These are phyloP conservation scores for Tribolium castaneum DNA, from an alignment of 1,140 invertebrate genomes.

Conservation along the genomic window DNA sequence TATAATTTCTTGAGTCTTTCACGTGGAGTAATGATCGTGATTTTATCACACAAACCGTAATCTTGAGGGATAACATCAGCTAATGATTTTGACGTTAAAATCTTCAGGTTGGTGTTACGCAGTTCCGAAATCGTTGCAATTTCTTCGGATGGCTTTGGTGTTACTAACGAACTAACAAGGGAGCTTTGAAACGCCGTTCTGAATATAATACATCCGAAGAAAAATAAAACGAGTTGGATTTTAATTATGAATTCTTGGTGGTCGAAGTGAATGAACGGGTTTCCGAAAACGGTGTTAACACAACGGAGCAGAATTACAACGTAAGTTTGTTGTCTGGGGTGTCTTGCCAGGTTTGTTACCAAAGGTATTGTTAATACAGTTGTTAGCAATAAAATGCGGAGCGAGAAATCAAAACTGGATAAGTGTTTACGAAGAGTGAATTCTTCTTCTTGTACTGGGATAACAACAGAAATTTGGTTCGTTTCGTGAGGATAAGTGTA, in stretches of 20 bases:
- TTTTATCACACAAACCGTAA: not conserved
- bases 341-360: not conserved
- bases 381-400: not conserved
- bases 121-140: slow-evolving; percentile 23
- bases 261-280: not conserved
- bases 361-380: not conserved
- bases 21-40: not conserved
- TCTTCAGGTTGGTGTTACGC: slow-evolving; percentile 6
- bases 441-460: not conserved
- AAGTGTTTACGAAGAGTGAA: not conserved
- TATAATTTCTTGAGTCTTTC: not conserved
- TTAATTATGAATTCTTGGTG: not conserved
- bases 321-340: not conserved
- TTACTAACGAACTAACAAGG: not conserved
- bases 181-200: slow-evolving; percentile 1
- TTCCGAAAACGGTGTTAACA: not conserved
- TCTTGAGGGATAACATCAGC: not conserved
- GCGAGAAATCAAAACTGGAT: not conserved
- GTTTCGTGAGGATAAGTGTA: slow-evolving; percentile 17
- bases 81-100: not conserved
- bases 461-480: not conserved
- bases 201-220: not conserved
- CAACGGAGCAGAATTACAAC: not conserved
- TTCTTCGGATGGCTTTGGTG: not conserved
- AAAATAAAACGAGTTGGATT: not conserved